These are phyloP conservation scores for Eciton burchellii DNA, from an alignment of 1,140 invertebrate genomes.

Conservation along the genomic window DNA sequence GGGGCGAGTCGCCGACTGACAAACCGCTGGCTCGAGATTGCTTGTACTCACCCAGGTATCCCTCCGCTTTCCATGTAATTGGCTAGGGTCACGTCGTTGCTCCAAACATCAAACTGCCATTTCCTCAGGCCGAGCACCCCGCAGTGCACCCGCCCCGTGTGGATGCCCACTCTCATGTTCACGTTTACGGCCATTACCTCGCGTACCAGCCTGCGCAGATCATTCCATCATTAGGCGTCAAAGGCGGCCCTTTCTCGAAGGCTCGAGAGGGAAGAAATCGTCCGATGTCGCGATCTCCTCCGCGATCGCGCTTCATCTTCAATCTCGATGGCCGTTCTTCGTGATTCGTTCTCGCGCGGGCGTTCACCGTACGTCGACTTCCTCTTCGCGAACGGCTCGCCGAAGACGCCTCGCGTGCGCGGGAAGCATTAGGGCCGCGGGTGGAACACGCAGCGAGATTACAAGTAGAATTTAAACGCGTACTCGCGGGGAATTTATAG, in stretches of 20 bases:
- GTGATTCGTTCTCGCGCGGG: neutral
- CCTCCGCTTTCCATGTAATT: conserved; percentile 99
- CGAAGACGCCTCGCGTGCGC: neutral
- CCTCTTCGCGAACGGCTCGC: neutral
- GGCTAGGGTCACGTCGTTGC: conserved; percentile 97
- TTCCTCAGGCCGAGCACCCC: conserved; percentile 96
- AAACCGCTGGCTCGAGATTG: conserved; percentile 29
- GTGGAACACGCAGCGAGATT: neutral
- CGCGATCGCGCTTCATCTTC: neutral
- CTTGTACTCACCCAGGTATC: conserved; percentile 91
- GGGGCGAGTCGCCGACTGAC: neutral
- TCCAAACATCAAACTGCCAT: conserved; percentile 98
- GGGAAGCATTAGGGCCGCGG: neutral
- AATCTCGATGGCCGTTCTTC: neutral
- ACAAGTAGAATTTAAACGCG: conserved; percentile 25
- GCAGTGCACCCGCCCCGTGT: conserved; percentile 96
- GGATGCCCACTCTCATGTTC: conserved; percentile 98
- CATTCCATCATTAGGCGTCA: conserved; percentile 3
- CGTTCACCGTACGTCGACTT: neutral
- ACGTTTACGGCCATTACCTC: conserved; percentile 96
- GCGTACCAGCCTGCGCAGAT: conserved; percentile 90
- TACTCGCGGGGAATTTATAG: neutral
- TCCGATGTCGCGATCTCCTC: neutral
- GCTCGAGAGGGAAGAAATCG: neutral
- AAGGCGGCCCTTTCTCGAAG: too few species aligned